Evolutionary conservation across 2,888 invertebrate species (phyloP).

Genomic region (Trachelus tabidus): DNA sequence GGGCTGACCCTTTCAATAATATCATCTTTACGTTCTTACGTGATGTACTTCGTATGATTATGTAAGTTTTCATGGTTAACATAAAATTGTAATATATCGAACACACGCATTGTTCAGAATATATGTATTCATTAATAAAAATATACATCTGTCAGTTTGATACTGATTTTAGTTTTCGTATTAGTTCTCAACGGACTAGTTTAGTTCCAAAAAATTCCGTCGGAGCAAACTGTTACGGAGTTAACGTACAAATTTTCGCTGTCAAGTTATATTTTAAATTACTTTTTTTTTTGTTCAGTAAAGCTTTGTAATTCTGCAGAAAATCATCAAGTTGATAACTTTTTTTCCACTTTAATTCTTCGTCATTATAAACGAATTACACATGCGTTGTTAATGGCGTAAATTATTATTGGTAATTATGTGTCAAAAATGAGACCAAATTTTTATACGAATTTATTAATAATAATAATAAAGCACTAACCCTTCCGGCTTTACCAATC

Average conservation of each 20-base stretch:
- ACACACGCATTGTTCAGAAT: background rate
- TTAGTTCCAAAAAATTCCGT: background rate
- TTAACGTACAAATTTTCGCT: background rate
- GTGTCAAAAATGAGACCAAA: background rate
- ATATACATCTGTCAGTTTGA: background rate
- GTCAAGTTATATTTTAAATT: background rate
- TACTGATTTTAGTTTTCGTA: background rate
- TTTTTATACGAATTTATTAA: background rate
- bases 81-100: background rate
- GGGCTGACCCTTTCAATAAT: background rate
- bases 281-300: background rate
- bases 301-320: background rate
- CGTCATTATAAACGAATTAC: too few relatives aligned
- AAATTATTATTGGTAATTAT: background rate
- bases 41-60: background rate
- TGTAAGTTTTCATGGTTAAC: background rate
- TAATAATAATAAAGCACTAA: background rate
- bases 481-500: background rate
- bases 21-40: background rate
- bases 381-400: background rate
- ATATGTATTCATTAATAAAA: background rate
- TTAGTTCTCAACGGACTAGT: background rate
- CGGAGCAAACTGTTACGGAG: background rate
- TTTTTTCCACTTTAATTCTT: background rate
- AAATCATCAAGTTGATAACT: background rate